These are phyloP conservation scores for Clangula hyemalis DNA, from an alignment of 2,797 vertebrate species.

Conservation along the genomic window DNA sequence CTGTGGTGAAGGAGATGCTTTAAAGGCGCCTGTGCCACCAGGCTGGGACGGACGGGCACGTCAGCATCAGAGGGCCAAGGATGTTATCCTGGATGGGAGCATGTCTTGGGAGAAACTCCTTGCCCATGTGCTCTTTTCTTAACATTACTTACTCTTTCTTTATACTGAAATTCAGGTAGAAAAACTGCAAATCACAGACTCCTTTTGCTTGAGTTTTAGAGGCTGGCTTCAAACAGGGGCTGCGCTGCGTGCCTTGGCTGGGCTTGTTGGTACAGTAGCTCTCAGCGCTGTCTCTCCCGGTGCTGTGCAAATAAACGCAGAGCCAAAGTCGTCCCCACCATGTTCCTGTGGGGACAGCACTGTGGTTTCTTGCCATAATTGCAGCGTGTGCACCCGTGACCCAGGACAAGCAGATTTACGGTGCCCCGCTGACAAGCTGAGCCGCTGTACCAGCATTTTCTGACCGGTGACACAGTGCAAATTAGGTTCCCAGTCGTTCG, in stretches of 20 bases:
- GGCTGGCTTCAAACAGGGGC: neutral
- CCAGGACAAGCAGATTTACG: neutral
- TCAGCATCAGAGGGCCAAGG: neutral
- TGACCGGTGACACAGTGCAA: neutral
- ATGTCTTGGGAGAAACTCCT: neutral
- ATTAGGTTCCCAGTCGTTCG: neutral
- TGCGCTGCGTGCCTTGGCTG: neutral
- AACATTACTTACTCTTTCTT: neutral
- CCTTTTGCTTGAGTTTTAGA: neutral
- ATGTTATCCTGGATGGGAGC: neutral
- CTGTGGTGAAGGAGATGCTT: neutral
- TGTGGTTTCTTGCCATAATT: neutral
- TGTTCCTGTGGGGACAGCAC: fast-evolving
- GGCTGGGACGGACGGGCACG: fast-evolving
- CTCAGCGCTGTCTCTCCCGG: neutral
- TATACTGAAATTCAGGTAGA: neutral
- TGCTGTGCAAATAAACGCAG: neutral
- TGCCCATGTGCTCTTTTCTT: neutral
- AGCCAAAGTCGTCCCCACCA: neutral
- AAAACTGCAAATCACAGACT: neutral
- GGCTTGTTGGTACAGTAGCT: fast-evolving
- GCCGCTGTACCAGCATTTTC: neutral
- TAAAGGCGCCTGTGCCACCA: neutral
- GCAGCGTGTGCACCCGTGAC: neutral
- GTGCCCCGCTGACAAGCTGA: neutral